These are phyloP conservation scores for Drosophila pandora DNA, from an alignment of 1,140 invertebrate species.

Conservation along the genomic window DNA sequence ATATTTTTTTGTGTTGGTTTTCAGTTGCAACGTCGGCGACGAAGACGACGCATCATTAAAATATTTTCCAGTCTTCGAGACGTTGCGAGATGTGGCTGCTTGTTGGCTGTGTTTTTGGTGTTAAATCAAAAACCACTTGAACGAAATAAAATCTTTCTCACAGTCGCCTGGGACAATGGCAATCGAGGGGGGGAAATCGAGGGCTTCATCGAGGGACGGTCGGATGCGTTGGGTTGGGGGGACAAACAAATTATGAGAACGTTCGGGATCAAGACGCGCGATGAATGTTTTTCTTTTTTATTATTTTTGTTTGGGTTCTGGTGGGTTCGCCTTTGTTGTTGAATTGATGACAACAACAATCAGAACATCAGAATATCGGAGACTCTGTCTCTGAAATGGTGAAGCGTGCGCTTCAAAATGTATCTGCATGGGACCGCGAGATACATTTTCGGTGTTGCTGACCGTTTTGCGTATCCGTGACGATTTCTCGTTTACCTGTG, in stretches of 20 bases:
- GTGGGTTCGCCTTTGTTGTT: constrained; percentile 51
- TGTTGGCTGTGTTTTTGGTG: constrained; percentile 56
- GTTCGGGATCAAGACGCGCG: constrained; percentile 60
- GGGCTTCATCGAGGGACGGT: not conserved
- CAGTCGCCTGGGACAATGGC: constrained; percentile 56
- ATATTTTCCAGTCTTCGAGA: constrained; percentile 70
- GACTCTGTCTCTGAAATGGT: constrained; percentile 47
- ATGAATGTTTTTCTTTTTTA: constrained; percentile 67
- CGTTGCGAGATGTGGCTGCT: constrained; percentile 5
- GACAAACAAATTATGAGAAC: constrained; percentile 78
- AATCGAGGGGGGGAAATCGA: constrained; percentile 1
- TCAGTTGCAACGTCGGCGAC: constrained; percentile 59
- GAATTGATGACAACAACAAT: constrained; percentile 79
- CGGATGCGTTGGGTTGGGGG: constrained; percentile 8
- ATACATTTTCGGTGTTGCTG: constrained; percentile 51
- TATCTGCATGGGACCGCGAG: constrained; percentile 60
- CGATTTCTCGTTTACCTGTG: constrained; percentile 67
- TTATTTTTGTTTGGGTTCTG: constrained; percentile 8
- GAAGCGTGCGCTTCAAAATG: constrained; percentile 79
- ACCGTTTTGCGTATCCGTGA: constrained; percentile 69
- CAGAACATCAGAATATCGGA: constrained; percentile 5
- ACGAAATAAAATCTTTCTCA: constrained; percentile 81
- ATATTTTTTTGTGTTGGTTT: constrained; percentile 15
- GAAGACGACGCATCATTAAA: constrained; percentile 75
- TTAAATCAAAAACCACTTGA: constrained; percentile 82